A percentile compares a stretch with the other conserved stretches of the same genome.
These are phyloP conservation scores for Leucozona laternaria DNA, from an alignment of 2,888 invertebrate genomes.

Conservation along the genomic window DNA sequence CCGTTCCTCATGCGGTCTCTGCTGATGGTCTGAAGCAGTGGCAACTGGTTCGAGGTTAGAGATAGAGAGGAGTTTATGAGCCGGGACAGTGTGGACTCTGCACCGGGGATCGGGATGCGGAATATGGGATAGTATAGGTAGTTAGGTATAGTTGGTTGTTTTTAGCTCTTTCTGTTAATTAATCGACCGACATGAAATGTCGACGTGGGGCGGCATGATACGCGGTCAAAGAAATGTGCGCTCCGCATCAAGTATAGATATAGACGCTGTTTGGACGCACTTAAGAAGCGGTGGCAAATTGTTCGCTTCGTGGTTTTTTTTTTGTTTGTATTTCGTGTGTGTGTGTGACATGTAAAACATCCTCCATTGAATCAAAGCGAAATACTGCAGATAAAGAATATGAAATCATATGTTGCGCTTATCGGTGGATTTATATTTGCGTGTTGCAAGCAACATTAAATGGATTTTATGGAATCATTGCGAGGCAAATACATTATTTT, in stretches of 20 bases:
- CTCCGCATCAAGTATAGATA: slow-evolving; percentile 10
- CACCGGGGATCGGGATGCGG: background rate
- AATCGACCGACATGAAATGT: slow-evolving; percentile 75
- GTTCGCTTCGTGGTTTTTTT: slow-evolving; percentile 46
- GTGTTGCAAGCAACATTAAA: slow-evolving; percentile 47
- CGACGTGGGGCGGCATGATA: slow-evolving; percentile 74
- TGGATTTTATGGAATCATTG: slow-evolving; percentile 41
- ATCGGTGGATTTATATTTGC: slow-evolving; percentile 66
- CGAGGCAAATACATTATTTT: slow-evolving; percentile 16
- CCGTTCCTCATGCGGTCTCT: background rate
- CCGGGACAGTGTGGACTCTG: background rate
- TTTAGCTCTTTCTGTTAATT: slow-evolving; percentile 74
- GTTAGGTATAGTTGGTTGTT: slow-evolving; percentile 59
- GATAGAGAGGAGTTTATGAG: slow-evolving; percentile 14
- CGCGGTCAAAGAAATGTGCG: slow-evolving; percentile 70
- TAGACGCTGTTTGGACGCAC: slow-evolving; percentile 59
- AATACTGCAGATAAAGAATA: slow-evolving; percentile 56
- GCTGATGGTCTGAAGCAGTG: slow-evolving; percentile 7
- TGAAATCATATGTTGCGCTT: slow-evolving; percentile 67
- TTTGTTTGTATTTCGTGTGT: slow-evolving; percentile 23
- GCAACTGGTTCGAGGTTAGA: slow-evolving; percentile 53
- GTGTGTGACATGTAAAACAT: slow-evolving; percentile 70
- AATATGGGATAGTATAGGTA: slow-evolving; percentile 10
- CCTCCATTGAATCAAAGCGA: slow-evolving; percentile 50
- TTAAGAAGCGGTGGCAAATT: slow-evolving; percentile 75